Conservation (phyloP, 2,888 invertebrate species). For the Folsomia candida region DNA sequence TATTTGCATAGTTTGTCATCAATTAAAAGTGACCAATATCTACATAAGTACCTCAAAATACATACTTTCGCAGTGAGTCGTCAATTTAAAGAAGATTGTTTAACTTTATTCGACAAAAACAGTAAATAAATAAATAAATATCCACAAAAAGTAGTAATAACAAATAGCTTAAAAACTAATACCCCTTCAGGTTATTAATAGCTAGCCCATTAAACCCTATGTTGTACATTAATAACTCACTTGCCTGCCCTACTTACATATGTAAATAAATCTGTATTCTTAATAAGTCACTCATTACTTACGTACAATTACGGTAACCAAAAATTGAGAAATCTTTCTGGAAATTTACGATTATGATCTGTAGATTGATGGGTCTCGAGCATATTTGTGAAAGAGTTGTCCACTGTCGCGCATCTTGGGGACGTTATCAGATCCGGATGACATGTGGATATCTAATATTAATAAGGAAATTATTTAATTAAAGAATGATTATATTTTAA, state of each 20-base stretch:
- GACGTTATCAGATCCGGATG: not conserved
- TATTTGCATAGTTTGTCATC: too few species aligned
- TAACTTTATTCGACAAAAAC: not conserved
- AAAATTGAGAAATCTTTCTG: too few species aligned
- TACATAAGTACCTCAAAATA: too few species aligned
- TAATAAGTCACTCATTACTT: not conserved
- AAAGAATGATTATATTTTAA: not conserved
- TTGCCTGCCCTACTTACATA: too few species aligned
- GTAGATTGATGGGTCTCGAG: constrained; percentile 46
- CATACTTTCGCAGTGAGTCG: too few species aligned
- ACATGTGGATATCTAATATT: not conserved
- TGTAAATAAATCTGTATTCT: too few species aligned
- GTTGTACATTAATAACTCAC: not conserved
- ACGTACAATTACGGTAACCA: too few species aligned
- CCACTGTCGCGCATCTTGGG: not conserved
- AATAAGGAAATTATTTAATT: not conserved
- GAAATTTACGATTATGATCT: too few species aligned
- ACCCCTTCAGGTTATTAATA: not conserved
- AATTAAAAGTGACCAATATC: too few species aligned
- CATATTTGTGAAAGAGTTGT: constrained; percentile 38
- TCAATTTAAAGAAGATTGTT: too few species aligned
- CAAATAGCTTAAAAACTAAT: not conserved
- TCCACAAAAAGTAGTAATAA: not conserved
- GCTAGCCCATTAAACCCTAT: not conserved
- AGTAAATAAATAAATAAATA: not conserved